phyloP scores from a whole-genome alignment of 2,797 vertebrate species.

The Tapirus indicus region DNA sequence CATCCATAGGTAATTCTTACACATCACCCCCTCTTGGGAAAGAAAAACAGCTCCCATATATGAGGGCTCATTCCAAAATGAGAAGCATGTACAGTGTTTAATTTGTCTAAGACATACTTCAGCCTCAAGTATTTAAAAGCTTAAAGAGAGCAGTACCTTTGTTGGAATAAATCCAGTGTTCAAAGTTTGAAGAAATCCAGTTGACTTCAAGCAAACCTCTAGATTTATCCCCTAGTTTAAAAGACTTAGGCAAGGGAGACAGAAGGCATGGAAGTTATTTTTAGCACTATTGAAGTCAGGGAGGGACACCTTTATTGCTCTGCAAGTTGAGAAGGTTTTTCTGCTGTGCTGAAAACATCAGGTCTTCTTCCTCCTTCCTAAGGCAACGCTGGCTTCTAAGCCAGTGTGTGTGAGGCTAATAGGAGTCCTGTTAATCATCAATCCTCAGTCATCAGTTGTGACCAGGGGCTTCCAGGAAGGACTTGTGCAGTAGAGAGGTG shows the following conservation, averaged over 20 bases:
- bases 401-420: not conserved
- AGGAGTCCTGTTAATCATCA: slow-evolving; percentile 50
- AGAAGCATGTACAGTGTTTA: slow-evolving; percentile 71
- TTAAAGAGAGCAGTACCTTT: slow-evolving; percentile 72
- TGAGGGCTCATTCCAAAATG: slow-evolving; percentile 70
- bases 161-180: slow-evolving; percentile 70
- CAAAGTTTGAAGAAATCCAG: slow-evolving; percentile 77
- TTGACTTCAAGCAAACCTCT: slow-evolving; percentile 15
- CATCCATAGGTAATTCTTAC: slow-evolving; percentile 74
- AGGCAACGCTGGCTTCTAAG: not conserved
- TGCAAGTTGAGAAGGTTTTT: slow-evolving; percentile 11
- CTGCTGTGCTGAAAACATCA: not conserved
- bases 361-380: not conserved
- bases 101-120: slow-evolving; percentile 82
- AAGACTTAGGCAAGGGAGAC: slow-evolving; percentile 37
- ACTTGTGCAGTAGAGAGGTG: slow-evolving; percentile 35
- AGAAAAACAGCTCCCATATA: slow-evolving; percentile 53
- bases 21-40: slow-evolving; percentile 79
- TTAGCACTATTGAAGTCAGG: slow-evolving; percentile 20
- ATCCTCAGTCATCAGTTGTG: not conserved
- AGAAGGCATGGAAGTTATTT: slow-evolving; percentile 29
- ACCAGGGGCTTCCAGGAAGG: slow-evolving; percentile 28
- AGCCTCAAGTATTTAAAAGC: slow-evolving; percentile 74
- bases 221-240: slow-evolving; percentile 55
- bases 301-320: not conserved